A percentile compares a stretch with the other conserved stretches of the same genome.
Evolutionary conservation across 1,140 invertebrate genomes (phyloP).

Genomic region (Chymomyza costata): DNA sequence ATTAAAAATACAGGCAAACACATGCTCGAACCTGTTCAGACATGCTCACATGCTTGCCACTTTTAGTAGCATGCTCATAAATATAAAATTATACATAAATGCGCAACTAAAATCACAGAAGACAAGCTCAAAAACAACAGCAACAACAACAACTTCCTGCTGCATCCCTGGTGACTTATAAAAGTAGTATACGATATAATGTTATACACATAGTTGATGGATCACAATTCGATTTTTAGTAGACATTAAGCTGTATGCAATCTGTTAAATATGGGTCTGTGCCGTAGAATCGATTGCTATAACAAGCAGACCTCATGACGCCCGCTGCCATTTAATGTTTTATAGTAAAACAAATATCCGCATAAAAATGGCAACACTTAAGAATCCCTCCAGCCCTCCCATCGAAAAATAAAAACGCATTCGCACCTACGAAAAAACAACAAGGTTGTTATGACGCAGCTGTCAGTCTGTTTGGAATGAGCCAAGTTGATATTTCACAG

Average conservation of each 20-base stretch:
- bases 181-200: slow-evolving; percentile 17
- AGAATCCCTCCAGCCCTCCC: no score
- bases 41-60: slow-evolving; percentile 16
- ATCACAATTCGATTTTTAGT: slow-evolving; percentile 71
- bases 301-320: no score
- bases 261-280: slow-evolving; percentile 41
- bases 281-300: no score
- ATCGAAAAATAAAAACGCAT: no score
- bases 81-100: slow-evolving; percentile 73
- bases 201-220: slow-evolving; percentile 59
- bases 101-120: slow-evolving; percentile 64
- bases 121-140: slow-evolving; percentile 32
- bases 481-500: slow-evolving; percentile 26
- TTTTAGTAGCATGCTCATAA: slow-evolving; percentile 67
- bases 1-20: slow-evolving; percentile 67
- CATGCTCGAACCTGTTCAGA: slow-evolving; percentile 11
- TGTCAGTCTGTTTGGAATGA: slow-evolving; percentile 5
- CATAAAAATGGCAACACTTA: slow-evolving; percentile 31
- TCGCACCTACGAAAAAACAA: slow-evolving; percentile 31
- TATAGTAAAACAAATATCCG: slow-evolving; percentile 48
- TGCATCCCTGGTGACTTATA: slow-evolving; percentile 9
- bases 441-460: neutral
- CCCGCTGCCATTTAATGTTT: slow-evolving; percentile 18
- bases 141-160: neutral
- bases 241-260: slow-evolving; percentile 66